Conservation (phyloP, 2,113 vertebrate species). For the Ciconia maguari region DNA sequence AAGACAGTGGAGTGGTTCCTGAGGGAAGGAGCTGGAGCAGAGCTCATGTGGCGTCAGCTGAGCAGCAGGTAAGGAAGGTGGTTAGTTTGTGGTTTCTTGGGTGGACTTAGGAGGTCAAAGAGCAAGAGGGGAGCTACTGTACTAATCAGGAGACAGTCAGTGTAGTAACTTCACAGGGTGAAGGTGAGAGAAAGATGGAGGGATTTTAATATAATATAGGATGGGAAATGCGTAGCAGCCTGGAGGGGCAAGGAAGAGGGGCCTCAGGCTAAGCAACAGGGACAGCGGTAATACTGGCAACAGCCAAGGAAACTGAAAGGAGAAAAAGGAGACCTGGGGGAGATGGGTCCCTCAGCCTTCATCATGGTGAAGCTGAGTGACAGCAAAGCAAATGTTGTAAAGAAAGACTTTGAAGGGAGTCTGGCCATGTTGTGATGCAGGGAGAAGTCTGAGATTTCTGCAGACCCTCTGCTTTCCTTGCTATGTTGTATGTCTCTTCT, state of each 20-base stretch:
- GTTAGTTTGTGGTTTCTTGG: background rate
- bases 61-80: background rate
- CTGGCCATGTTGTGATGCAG: background rate
- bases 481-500: background rate
- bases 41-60: background rate
- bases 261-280: background rate
- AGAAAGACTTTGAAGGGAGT: background rate
- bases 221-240: background rate
- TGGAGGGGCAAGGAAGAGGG: background rate
- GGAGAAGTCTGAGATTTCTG: background rate
- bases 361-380: background rate
- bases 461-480: background rate
- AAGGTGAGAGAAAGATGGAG: background rate
- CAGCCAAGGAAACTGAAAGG: background rate
- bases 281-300: background rate
- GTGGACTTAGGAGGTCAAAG: background rate
- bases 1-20: background rate
- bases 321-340: background rate
- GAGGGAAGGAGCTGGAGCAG: background rate
- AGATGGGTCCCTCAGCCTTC: background rate
- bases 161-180: background rate
- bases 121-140: background rate
- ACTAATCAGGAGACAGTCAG: background rate
- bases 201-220: background rate
- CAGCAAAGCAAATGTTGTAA: background rate